These are phyloP conservation scores for Atta colombica DNA, from an alignment of 1,140 invertebrate species.

Conservation along the genomic window DNA sequence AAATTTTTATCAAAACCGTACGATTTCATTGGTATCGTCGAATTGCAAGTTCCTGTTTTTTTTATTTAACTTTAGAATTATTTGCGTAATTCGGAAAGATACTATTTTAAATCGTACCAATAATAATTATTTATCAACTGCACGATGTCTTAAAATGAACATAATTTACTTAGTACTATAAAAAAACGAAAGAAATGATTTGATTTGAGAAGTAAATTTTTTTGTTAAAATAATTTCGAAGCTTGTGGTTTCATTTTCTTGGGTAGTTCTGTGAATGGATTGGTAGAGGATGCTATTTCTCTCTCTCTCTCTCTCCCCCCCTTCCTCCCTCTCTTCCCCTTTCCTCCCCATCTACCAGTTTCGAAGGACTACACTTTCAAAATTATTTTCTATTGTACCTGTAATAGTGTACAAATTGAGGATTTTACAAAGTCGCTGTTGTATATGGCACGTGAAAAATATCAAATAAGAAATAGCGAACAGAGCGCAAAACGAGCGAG, in stretches of 20 bases:
- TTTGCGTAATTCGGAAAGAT: background rate
- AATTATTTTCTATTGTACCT: slow-evolving; percentile 51
- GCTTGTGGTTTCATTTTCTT: background rate
- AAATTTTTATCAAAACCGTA: slow-evolving; percentile 34
- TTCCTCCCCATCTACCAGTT: background rate
- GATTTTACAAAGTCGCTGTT: slow-evolving; percentile 20
- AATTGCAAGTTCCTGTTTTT: background rate
- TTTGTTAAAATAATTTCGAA: background rate
- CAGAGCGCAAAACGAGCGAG: background rate
- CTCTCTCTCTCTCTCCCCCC: background rate
- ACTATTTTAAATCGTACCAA: background rate
- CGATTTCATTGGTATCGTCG: slow-evolving; percentile 23
- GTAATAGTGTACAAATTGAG: slow-evolving; percentile 1
- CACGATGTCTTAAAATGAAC: background rate
- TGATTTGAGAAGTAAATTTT: background rate
- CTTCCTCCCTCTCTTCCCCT: too few relatives aligned
- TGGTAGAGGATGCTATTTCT: background rate
- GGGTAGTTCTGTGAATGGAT: background rate
- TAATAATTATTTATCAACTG: background rate
- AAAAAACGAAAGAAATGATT: background rate
- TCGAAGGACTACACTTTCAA: slow-evolving; percentile 18
- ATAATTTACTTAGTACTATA: background rate
- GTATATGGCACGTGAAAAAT: background rate
- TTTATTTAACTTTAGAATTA: slow-evolving; percentile 15
- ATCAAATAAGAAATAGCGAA: slow-evolving; percentile 33